Evolutionary conservation across 1,140 invertebrate genomes (phyloP).

Genomic region (Telenomus remus): DNA sequence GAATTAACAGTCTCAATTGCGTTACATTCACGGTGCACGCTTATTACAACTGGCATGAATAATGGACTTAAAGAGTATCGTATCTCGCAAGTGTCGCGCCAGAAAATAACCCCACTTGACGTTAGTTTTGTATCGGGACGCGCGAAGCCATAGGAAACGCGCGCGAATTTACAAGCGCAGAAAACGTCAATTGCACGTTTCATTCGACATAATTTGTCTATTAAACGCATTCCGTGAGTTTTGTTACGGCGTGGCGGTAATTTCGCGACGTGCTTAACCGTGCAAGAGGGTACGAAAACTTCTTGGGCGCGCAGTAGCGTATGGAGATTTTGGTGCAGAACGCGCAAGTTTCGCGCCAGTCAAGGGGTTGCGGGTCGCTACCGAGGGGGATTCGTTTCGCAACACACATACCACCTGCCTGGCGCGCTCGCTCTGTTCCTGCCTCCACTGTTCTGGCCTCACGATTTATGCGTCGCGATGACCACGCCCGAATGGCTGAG

Average conservation of each 20-base stretch:
- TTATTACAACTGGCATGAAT: constrained; percentile 14
- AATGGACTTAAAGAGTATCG: constrained; percentile 29
- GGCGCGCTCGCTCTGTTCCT: constrained; percentile 8
- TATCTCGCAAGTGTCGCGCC: constrained; percentile 36
- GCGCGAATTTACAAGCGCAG: constrained; percentile 29
- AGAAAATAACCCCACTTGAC: constrained; percentile 39
- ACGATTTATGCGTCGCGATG: constrained; percentile 61
- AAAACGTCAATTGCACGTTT: constrained; percentile 44
- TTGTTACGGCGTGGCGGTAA: constrained; percentile 39
- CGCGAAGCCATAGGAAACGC: constrained; percentile 38
- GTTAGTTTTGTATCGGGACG: constrained; percentile 32
- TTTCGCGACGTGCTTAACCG: constrained; percentile 59
- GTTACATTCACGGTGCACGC: no score
- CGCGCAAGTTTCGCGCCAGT: constrained; percentile 45
- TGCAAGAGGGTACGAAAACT: constrained; percentile 24
- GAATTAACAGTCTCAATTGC: no score
- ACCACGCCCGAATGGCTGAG: constrained; percentile 59
- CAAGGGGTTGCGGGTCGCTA: constrained; percentile 25
- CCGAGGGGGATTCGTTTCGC: constrained; percentile 60
- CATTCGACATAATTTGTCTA: constrained; percentile 36
- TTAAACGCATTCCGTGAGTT: constrained; percentile 35
- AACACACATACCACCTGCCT: constrained; percentile 55
- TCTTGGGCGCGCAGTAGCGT: constrained; percentile 36
- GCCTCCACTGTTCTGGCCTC: constrained; percentile 17
- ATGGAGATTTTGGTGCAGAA: constrained; percentile 47